These are phyloP conservation scores for Zygothrica quintamaculata DNA, from an alignment of 2,888 invertebrate species.

Conservation along the genomic window DNA sequence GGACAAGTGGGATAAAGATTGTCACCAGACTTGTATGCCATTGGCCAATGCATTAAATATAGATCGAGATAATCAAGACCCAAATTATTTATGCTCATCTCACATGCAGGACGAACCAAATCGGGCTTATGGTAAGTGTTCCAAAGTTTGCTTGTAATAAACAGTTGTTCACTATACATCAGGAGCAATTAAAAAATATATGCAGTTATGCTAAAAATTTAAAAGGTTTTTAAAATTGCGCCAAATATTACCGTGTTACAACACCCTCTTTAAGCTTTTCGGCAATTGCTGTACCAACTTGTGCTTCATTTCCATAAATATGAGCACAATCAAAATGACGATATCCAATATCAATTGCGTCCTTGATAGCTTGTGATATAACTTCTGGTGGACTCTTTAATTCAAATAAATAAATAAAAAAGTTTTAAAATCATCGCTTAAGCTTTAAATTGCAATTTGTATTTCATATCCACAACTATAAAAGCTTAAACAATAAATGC, in stretches of 20 bases:
- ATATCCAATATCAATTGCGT: conserved; percentile 91
- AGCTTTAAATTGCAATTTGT: conserved; percentile 4
- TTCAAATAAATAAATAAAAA: background rate
- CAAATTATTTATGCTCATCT: conserved; percentile 88
- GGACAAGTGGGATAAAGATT: conserved; percentile 87
- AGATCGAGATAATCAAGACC: conserved; percentile 92
- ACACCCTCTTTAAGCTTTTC: conserved; percentile 88
- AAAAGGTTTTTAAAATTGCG: background rate
- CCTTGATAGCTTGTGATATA: conserved; percentile 88
- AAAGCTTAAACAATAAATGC: conserved; percentile 39
- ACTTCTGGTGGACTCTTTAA: conserved; percentile 87
- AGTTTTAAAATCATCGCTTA: too few species aligned
- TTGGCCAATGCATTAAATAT: conserved; percentile 96
- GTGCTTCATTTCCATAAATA: conserved; percentile 90
- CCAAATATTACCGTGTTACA: conserved; percentile 86
- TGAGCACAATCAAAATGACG: conserved; percentile 91
- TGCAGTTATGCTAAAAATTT: too few species aligned
- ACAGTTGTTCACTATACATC: conserved; percentile 86
- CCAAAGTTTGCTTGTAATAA: conserved; percentile 93
- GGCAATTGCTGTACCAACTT: conserved; percentile 89
- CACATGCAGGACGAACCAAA: conserved; percentile 89
- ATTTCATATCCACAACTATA: conserved; percentile 18
- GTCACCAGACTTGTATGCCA: conserved; percentile 91
- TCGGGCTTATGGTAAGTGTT: conserved; percentile 93
- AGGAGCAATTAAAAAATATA: background rate